phyloP scores from a whole-genome alignment of 2,113 vertebrate species.

The Pantherophis guttatus region DNA sequence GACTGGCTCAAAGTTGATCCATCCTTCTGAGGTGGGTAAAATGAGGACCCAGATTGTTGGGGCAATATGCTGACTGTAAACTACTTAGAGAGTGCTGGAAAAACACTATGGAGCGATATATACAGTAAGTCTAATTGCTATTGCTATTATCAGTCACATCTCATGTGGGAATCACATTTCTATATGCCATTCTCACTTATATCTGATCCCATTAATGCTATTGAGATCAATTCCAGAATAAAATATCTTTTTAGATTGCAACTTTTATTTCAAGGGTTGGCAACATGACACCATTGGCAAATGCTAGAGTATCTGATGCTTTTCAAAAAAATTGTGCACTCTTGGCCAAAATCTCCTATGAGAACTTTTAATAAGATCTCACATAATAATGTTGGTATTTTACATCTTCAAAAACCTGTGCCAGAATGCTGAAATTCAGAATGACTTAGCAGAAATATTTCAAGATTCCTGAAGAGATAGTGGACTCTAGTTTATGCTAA shows the following conservation, averaged over 20 bases:
- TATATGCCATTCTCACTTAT: background rate
- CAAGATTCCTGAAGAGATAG: background rate
- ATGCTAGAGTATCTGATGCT: background rate
- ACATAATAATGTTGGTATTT: background rate
- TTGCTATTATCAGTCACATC: background rate
- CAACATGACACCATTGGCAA: background rate
- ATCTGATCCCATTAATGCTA: background rate
- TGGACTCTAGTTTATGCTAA: background rate
- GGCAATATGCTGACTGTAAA: background rate
- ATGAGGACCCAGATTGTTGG: background rate
- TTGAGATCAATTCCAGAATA: background rate
- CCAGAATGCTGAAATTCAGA: background rate
- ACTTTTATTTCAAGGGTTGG: background rate
- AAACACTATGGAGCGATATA: background rate
- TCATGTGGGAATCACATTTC: background rate
- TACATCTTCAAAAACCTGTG: background rate
- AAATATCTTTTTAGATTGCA: background rate
- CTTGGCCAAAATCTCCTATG: background rate
- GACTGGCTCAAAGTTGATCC: background rate
- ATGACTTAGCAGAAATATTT: background rate
- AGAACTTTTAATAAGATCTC: background rate
- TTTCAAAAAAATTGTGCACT: background rate
- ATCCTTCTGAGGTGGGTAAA: background rate
- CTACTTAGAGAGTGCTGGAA: background rate
- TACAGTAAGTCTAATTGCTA: background rate